Base-by-base conservation (phyloP, 2,888 invertebrate genomes). In the Tachina fera region DNA sequence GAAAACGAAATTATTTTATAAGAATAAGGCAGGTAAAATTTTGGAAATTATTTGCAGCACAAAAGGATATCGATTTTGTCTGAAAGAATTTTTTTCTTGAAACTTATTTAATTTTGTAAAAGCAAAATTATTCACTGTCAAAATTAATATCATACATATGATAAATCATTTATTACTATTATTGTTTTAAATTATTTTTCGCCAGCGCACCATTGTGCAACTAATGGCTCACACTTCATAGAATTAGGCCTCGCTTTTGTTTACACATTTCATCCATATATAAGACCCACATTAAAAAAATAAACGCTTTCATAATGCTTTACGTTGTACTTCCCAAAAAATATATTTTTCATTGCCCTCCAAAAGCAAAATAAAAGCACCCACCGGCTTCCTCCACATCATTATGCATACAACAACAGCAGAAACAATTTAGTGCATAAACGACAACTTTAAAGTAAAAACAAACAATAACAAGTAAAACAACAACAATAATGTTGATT, bases 401-500 rank as follows among this genome's bases (percentile, higher is more conserved):
- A 63, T 70, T 75, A 75, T 75, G 47, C 60, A 75, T 75, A 53
- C 60, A 75, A 56, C 75, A 75, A 81, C 75, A 68, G 19, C 9
- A 60, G 39, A 68, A 75, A 61, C 45, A 81, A 81, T 70, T 81
- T 61, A 68, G 60, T 61, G 68, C 60, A 68, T 51, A 74, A 81
- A 39, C 70, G 51, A 60, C 16, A 74, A 79, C 16, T n/a, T 11
- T 2, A 58, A 72, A 58, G 47, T 14, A 39, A 60, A 31, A 74
- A 16, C 45, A 71, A 79, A 79, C 56, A 71, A 71, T 56, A 53
- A 56, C 71, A 63, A 63, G 19, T 19, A 63, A 60, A 71, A 45
- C 61, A 71, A n/a, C 56, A 79, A 79, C 43, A 65, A 49, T 63
- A 79, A 72, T 86, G 86, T 86, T 86, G 86, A 83, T 86, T 76